phyloP scores from a whole-genome alignment of 2,888 invertebrate genomes.

The Agriotes lineatus region DNA sequence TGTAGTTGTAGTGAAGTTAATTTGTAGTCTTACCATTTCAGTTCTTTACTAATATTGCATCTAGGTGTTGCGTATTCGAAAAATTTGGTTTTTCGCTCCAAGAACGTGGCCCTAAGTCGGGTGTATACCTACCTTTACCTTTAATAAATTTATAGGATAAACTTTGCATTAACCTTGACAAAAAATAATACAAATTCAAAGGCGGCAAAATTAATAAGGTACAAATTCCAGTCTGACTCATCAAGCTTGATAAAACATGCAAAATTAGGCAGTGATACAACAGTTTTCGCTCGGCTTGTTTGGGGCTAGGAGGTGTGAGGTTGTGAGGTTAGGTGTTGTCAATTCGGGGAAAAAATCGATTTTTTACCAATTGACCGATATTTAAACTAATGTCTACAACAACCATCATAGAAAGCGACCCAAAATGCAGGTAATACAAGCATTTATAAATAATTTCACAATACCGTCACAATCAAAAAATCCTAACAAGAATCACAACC shows the following conservation, averaged over 20 bases:
- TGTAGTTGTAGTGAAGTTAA: not conserved
- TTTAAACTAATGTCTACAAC: not conserved
- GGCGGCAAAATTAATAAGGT: not conserved
- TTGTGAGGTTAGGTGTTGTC: conserved; percentile 14
- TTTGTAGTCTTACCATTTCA: no score
- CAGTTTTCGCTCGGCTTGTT: conserved; percentile 8
- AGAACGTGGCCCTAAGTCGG: no score
- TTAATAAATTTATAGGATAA: not conserved
- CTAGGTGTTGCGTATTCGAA: no score
- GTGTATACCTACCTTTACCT: no score
- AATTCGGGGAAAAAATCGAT: not conserved
- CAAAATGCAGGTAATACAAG: conserved; percentile 9
- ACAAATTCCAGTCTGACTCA: conserved; percentile 16
- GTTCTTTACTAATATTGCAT: no score
- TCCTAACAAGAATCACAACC: not conserved
- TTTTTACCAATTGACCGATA: not conserved
- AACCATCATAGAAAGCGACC: not conserved
- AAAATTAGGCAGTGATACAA: conserved; percentile 13
- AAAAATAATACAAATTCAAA: not conserved
- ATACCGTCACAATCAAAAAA: not conserved
- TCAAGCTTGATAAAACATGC: conserved; percentile 8
- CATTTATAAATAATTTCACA: no score
- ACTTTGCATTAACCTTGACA: not conserved
- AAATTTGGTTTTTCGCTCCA: no score
- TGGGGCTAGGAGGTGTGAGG: not conserved